Evolutionary conservation across 1,140 invertebrate genomes (phyloP).

Genomic region (Atopsyche davidsoni): DNA sequence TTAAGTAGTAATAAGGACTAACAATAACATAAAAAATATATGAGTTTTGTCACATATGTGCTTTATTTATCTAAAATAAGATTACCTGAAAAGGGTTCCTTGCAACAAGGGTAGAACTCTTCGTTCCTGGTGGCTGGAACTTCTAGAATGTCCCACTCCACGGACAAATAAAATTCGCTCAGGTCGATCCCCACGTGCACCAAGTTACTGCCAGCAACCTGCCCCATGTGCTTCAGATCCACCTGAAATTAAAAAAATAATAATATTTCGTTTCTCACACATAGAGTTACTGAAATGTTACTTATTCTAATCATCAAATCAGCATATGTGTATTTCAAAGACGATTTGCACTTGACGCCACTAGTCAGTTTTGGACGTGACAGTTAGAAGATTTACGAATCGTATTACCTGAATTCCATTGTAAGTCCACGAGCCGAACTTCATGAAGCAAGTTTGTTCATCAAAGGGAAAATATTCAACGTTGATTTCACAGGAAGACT

Average conservation of each 20-base stretch:
- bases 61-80: not conserved
- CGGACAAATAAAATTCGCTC: conserved; percentile 85
- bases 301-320: not conserved
- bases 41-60: not conserved
- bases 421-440: conserved; percentile 95
- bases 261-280: not conserved
- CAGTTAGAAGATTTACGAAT: too few species aligned
- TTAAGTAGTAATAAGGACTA: too few species aligned
- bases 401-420: conserved; percentile 71
- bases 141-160: conserved; percentile 93
- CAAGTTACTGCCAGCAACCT: conserved; percentile 64
- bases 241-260: conserved; percentile 62
- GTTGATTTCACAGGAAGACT: conserved; percentile 93
- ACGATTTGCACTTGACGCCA: too few species aligned
- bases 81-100: conserved; percentile 75
- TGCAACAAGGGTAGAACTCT: conserved; percentile 84
- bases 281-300: not conserved
- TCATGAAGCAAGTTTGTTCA: conserved; percentile 90
- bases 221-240: conserved; percentile 77
- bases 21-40: not conserved
- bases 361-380: too few species aligned
- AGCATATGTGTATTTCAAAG: too few species aligned
- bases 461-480: conserved; percentile 96
- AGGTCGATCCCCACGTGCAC: conserved; percentile 82
- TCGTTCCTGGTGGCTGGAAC: conserved; percentile 83